Conservation (phyloP, 1,140 invertebrate species). For the Drosophila teissieri region DNA sequence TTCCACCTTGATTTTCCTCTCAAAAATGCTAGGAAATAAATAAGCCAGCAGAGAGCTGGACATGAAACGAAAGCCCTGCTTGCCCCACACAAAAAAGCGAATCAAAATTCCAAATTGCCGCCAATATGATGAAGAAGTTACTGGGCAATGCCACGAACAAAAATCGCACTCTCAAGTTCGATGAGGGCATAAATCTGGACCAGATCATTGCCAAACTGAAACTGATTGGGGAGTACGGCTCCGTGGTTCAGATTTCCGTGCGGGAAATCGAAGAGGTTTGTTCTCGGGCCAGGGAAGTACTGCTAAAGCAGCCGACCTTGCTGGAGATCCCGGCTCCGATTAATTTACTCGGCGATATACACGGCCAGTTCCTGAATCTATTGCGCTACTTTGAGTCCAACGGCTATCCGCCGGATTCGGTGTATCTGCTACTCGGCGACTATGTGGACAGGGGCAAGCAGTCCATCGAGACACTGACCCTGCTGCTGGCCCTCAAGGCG, state of each 20-base stretch:
- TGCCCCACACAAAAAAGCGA: background rate
- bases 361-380: conserved; percentile 98
- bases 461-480: conserved; percentile 94
- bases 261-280: conserved; percentile 97
- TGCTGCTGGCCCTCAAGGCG: conserved; percentile 98
- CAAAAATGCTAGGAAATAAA: background rate
- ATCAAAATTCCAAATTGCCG: background rate
- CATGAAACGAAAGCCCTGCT: background rate
- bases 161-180: background rate
- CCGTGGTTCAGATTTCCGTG: conserved; percentile 93
- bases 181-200: conserved; percentile 26
- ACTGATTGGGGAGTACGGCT: background rate
- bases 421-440: conserved; percentile 97
- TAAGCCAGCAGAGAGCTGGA: too few species aligned
- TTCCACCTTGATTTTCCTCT: background rate
- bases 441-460: conserved; percentile 94
- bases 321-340: conserved; percentile 98
- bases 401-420: conserved; percentile 98
- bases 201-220: conserved; percentile 43
- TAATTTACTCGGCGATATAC: conserved; percentile 99
- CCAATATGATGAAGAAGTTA: background rate
- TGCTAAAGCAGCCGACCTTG: conserved; percentile 98
- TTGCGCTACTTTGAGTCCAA: conserved; percentile 98
- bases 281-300: conserved; percentile 97
- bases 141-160: background rate